Evolutionary conservation across 2,888 invertebrate species (phyloP).

Genomic region (Scaptomyza reducta): DNA sequence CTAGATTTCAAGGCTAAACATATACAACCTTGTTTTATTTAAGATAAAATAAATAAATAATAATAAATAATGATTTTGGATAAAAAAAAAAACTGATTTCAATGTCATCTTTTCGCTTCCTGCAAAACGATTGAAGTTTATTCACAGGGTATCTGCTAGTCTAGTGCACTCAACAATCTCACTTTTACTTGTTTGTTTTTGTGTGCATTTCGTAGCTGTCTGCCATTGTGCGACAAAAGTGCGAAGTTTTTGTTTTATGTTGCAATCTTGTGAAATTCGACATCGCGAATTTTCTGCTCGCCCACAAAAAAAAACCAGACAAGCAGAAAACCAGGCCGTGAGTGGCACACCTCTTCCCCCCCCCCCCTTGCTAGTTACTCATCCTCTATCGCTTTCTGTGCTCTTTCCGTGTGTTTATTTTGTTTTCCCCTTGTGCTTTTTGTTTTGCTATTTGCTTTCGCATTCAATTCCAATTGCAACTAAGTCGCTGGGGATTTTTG

Average conservation of each 20-base stretch:
- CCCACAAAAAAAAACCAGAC: constrained; percentile 55
- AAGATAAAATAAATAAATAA: no score
- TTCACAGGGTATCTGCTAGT: neutral
- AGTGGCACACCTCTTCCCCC: constrained; percentile 26
- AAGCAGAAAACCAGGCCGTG: constrained; percentile 47
- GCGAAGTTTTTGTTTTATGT: constrained; percentile 48
- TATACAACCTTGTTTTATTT: no score
- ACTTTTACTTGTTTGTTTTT: neutral
- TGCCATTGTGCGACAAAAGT: constrained; percentile 68
- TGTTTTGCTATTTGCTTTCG: constrained; percentile 67
- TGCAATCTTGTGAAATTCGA: constrained; percentile 74
- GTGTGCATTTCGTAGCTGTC: constrained; percentile 38
- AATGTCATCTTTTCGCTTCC: no score
- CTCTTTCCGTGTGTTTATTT: constrained; percentile 13
- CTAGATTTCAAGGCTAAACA: no score
- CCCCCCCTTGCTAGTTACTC: neutral
- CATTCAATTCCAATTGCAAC: constrained; percentile 57
- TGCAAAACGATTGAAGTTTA: no score
- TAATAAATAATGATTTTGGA: no score
- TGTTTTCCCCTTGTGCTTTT: constrained; percentile 32
- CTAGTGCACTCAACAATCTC: neutral
- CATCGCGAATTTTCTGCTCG: constrained; percentile 63
- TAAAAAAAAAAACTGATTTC: no score
- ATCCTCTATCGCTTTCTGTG: neutral
- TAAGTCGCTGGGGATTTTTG: constrained; percentile 50